These are phyloP conservation scores for Eupithecia subfuscata DNA, from an alignment of 2,888 invertebrate genomes.

Conservation along the genomic window DNA sequence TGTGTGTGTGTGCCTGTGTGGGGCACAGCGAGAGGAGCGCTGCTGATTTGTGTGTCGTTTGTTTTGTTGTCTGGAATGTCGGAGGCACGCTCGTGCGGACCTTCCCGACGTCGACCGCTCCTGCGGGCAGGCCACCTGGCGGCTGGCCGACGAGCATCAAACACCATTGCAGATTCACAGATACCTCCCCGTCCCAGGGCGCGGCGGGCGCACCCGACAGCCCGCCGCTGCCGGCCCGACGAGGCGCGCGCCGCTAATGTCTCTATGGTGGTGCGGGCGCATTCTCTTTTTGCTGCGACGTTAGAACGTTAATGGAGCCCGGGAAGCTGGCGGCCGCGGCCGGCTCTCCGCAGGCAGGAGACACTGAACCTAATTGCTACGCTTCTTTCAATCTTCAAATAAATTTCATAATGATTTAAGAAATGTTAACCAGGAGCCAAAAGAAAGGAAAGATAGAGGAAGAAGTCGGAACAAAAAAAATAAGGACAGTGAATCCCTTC, in stretches of 20 bases:
- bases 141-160: not conserved
- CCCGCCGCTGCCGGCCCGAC: not conserved
- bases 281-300: constrained; percentile 35
- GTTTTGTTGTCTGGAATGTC: constrained; percentile 35
- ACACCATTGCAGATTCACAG: not conserved
- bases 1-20: constrained; percentile 45
- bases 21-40: constrained; percentile 34
- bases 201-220: not conserved
- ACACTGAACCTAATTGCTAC: not conserved
- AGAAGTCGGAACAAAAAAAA: too few relatives aligned
- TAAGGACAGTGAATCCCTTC: too few relatives aligned
- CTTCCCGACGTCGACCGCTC: not conserved
- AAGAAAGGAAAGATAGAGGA: too few relatives aligned
- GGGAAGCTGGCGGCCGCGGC: not conserved
- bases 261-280: constrained; percentile 33
- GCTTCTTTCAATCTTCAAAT: not conserved
- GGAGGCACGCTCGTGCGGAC: constrained; percentile 3
- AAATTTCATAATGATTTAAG: not conserved
- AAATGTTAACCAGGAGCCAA: not conserved
- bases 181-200: not conserved
- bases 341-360: not conserved
- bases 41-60: constrained; percentile 27
- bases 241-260: constrained; percentile 40
- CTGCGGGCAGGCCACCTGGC: not conserved
- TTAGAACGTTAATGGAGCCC: constrained; percentile 41